These are phyloP conservation scores for Chaetoderma sp. DNA, from an alignment of 2,888 invertebrate genomes.

Conservation along the genomic window DNA sequence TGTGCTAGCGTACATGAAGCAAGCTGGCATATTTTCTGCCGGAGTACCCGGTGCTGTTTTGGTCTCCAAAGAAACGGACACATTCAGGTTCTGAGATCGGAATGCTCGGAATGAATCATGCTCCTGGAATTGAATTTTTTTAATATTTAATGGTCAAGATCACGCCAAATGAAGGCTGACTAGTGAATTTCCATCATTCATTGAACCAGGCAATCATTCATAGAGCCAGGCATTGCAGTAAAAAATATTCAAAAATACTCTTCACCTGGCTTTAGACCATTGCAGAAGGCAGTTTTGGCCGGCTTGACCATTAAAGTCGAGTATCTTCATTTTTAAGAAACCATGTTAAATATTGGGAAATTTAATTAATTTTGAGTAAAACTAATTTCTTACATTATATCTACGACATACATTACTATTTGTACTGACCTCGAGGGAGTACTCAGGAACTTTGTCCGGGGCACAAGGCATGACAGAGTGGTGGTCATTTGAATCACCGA, in stretches of 20 bases:
- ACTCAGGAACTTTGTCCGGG: slow-evolving; percentile 95
- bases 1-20: slow-evolving; percentile 90
- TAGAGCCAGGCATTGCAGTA: not conserved
- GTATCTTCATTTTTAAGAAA: too few species aligned
- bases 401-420: too few species aligned
- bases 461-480: slow-evolving; percentile 95
- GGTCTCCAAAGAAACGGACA: slow-evolving; percentile 84
- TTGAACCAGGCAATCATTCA: not conserved
- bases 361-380: too few species aligned
- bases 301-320: too few species aligned
- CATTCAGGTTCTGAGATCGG: slow-evolving; percentile 86
- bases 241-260: too few species aligned
- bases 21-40: slow-evolving; percentile 73
- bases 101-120: slow-evolving; percentile 97
- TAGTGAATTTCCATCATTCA: too few species aligned
- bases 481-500: slow-evolving; percentile 95
- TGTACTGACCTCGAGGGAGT: slow-evolving; percentile 90
- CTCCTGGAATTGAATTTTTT: slow-evolving; percentile 71
- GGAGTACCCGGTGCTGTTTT: slow-evolving; percentile 70
- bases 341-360: too few species aligned
- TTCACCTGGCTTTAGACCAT: not conserved
- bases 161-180: not conserved
- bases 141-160: not conserved
- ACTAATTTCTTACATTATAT: too few species aligned
- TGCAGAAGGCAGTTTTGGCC: slow-evolving; percentile 18